phyloP scores from a whole-genome alignment of 2,888 invertebrate genomes.

The Phania funesta region DNA sequence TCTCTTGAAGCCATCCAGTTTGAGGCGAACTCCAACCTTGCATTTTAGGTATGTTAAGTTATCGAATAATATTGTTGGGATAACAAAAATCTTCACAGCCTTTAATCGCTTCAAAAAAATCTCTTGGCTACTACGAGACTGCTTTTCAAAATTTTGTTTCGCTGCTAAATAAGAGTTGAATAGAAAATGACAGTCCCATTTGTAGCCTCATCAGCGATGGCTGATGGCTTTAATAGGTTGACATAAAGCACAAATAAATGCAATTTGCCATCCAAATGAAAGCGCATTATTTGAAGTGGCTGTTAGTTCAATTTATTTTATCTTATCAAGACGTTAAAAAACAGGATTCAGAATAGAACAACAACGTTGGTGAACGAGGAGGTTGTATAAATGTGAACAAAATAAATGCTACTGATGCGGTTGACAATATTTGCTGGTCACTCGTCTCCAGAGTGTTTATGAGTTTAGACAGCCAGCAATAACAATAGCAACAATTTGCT shows the following conservation, averaged over 20 bases:
- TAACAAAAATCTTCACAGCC: no score
- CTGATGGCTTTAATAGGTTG: slow-evolving; percentile 27
- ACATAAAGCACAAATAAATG: slow-evolving; percentile 27
- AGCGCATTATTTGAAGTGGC: slow-evolving; percentile 6
- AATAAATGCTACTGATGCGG: slow-evolving; percentile 25
- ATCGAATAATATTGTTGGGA: no score
- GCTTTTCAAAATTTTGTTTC: not conserved
- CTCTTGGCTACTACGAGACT: not conserved
- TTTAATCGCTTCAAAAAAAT: no score
- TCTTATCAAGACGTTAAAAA: slow-evolving; percentile 1
- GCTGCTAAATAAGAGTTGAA: not conserved
- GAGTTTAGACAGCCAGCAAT: slow-evolving; percentile 37
- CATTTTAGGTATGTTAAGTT: no score
- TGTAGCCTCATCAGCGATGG: not conserved
- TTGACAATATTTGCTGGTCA: slow-evolving; percentile 42
- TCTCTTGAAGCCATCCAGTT: no score
- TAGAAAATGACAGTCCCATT: slow-evolving; percentile 2
- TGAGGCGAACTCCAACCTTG: no score
- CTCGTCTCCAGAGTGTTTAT: slow-evolving; percentile 24
- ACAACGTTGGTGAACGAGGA: not conserved
- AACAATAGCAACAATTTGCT: slow-evolving; percentile 13
- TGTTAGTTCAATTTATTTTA: not conserved
- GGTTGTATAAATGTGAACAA: slow-evolving; percentile 15
- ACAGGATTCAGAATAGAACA: not conserved
- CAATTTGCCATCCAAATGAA: slow-evolving; percentile 24